Percentiles rank a stretch among this genome's conserved stretches.
Evolutionary conservation across 2,797 vertebrate species (phyloP).

Genomic region (Melanotaenia nigrans): DNA sequence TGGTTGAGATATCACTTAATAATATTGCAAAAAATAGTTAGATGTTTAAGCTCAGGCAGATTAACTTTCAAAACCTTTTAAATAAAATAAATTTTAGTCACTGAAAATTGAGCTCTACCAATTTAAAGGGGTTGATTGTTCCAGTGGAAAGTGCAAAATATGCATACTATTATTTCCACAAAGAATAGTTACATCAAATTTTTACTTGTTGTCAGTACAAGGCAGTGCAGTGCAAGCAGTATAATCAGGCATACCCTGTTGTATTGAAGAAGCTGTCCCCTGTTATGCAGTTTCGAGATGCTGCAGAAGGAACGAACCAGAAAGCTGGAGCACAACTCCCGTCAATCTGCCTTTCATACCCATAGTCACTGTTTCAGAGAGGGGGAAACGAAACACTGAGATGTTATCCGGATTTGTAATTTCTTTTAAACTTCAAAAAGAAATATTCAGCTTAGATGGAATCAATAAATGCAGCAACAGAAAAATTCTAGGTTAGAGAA

Average conservation of each 20-base stretch:
- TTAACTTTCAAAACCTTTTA: too few species aligned
- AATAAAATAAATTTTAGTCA: too few species aligned
- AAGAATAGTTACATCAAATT: background rate
- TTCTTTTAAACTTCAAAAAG: conserved; percentile 31
- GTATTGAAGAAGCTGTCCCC: conserved; percentile 93
- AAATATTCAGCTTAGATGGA: conserved; percentile 30
- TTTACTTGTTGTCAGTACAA: conserved; percentile 6
- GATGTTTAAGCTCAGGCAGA: too few species aligned
- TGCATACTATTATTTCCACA: background rate
- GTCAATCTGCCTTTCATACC: conserved; percentile 89
- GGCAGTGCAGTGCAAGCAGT: background rate
- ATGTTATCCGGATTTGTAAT: conserved; percentile 14
- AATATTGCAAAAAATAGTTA: too few species aligned
- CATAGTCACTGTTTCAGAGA: conserved; percentile 87
- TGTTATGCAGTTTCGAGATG: conserved; percentile 87
- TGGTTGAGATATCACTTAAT: too few species aligned
- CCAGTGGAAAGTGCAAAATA: background rate
- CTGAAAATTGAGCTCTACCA: too few species aligned
- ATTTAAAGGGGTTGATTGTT: background rate
- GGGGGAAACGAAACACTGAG: conserved; percentile 1
- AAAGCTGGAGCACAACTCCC: conserved; percentile 90
- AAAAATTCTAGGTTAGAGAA: conserved; percentile 9
- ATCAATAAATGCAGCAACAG: conserved; percentile 21
- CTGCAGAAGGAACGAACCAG: conserved; percentile 90
- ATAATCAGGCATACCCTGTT: conserved; percentile 83